phyloP scores from a whole-genome alignment of 2,888 invertebrate species.

The Coenonympha glycerion region DNA sequence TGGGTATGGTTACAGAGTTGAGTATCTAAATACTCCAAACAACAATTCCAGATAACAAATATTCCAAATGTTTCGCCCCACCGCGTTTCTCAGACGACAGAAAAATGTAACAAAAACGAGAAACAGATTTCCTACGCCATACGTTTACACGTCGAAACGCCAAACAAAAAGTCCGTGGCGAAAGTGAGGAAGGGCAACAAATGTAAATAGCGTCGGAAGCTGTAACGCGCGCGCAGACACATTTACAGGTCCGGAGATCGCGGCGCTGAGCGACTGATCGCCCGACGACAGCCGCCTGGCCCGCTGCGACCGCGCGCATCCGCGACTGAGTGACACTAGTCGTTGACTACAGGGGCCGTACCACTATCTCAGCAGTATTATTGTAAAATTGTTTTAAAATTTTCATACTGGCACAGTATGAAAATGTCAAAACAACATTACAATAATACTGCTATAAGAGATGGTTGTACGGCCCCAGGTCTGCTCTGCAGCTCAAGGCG shows the following conservation, averaged over 20 bases:
- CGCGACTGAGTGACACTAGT: not conserved
- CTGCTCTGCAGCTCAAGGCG: too few species aligned
- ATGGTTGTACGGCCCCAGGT: too few species aligned
- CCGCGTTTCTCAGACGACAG: constrained; percentile 11
- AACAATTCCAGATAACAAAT: too few species aligned
- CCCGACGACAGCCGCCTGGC: constrained; percentile 50
- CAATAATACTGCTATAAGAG: too few species aligned
- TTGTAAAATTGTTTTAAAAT: too few species aligned
- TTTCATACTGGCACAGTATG: too few species aligned
- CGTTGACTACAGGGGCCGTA: constrained; percentile 18
- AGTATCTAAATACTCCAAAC: too few species aligned
- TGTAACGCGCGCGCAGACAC: constrained; percentile 56
- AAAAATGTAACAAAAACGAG: constrained; percentile 33
- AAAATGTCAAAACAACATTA: too few species aligned
- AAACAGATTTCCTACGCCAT: constrained; percentile 41
- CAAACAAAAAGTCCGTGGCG: constrained; percentile 35
- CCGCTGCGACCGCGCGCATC: constrained; percentile 2
- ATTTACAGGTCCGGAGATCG: constrained; percentile 48
- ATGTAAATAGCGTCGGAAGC: constrained; percentile 63
- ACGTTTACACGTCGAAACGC: constrained; percentile 32
- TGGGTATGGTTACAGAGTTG: too few species aligned
- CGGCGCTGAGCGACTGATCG: constrained; percentile 57
- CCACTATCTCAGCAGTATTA: constrained; percentile 23
- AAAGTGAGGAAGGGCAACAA: constrained; percentile 47
- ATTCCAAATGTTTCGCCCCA: constrained; percentile 9